A percentile compares a stretch with the other conserved stretches of the same genome.
These are phyloP conservation scores for Eristalis arbustorum DNA, from an alignment of 2,888 invertebrate species.

Conservation along the genomic window DNA sequence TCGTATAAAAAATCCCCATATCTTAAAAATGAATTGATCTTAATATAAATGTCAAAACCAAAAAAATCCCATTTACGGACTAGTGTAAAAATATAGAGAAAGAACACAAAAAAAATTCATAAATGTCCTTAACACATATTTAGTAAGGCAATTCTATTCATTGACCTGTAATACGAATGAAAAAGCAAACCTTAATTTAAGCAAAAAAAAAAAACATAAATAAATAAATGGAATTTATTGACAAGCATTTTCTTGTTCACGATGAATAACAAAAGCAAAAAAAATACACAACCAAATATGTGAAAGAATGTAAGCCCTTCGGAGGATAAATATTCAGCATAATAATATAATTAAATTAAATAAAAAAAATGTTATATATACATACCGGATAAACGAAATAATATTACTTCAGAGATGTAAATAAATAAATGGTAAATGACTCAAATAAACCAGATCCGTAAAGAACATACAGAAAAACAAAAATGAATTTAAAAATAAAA, in stretches of 20 bases:
- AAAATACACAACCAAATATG: neutral
- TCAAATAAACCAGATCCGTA: neutral
- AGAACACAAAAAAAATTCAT: conserved; percentile 11
- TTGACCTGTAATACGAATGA: conserved; percentile 34
- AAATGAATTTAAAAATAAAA: neutral
- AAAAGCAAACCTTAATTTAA: neutral
- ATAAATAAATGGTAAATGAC: neutral
- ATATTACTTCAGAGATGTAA: neutral
- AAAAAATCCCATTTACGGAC: conserved; percentile 19
- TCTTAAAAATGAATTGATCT: conserved; percentile 16
- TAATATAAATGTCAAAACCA: neutral
- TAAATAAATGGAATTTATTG: neutral
- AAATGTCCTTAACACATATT: conserved; percentile 23
- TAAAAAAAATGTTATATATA: neutral
- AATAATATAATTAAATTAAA: neutral
- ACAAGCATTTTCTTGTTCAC: neutral
- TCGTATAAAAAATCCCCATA: conserved; percentile 29
- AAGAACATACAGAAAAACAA: neutral
- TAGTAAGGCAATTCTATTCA: neutral
- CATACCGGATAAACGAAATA: neutral
- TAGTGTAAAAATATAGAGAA: conserved; percentile 39
- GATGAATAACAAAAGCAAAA: neutral
- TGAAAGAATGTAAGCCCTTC: neutral
- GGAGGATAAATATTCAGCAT: neutral
- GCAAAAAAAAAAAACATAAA: no score